These are phyloP conservation scores for Napeogenes inachia DNA, from an alignment of 2,888 invertebrate genomes.

Conservation along the genomic window DNA sequence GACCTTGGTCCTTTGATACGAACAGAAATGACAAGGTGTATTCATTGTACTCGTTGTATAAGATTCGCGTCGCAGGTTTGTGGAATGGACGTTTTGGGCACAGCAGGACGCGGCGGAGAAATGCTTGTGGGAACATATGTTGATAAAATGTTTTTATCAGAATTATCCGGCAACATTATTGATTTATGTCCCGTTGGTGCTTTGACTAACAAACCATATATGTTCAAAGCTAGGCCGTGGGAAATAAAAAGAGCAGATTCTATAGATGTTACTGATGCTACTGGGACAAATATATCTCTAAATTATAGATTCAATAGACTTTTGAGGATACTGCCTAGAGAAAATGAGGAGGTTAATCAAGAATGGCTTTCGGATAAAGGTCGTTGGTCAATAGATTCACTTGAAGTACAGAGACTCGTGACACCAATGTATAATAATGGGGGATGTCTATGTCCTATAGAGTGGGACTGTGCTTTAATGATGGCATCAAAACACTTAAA, in stretches of 20 bases:
- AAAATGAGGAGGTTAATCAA: constrained; percentile 84
- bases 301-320: constrained; percentile 58
- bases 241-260: constrained; percentile 87
- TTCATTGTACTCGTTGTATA: constrained; percentile 98
- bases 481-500: constrained; percentile 80
- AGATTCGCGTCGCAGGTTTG: constrained; percentile 98
- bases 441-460: constrained; percentile 85
- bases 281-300: constrained; percentile 62
- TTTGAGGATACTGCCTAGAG: constrained; percentile 59
- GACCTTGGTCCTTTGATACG: constrained; percentile 97
- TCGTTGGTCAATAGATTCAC: constrained; percentile 96
- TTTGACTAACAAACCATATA: constrained; percentile 96
- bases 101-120: constrained; percentile 92
- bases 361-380: constrained; percentile 99
- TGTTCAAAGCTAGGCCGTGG: constrained; percentile 98
- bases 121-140: constrained; percentile 99
- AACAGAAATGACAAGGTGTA: constrained; percentile 98
- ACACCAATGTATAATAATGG: constrained; percentile 91
- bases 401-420: constrained; percentile 95
- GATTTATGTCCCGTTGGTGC: constrained; percentile 99
- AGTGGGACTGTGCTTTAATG: constrained; percentile 95
- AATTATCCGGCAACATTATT: constrained; percentile 98
- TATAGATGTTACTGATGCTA: constrained; percentile 67
- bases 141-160: constrained; percentile 97
- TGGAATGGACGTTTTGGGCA: constrained; percentile 96